Conservation (phyloP, 2,797 vertebrate species). For the Pithecia hirsuta region DNA sequence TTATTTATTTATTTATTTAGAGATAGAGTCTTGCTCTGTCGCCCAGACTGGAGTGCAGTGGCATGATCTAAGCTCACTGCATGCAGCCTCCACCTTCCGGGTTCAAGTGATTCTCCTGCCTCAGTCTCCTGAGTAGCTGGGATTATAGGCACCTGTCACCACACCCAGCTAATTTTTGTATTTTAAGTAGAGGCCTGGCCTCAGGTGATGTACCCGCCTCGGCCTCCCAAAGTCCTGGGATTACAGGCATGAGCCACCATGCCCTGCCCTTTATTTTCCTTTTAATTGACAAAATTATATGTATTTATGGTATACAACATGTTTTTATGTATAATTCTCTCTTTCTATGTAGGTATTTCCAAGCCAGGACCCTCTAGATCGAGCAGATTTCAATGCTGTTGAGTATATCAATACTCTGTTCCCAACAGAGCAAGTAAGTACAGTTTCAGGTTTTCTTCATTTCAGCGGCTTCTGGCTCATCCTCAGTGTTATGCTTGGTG, state of each 20-base stretch:
- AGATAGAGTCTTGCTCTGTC: too few relatives aligned
- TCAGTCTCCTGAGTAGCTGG: neutral
- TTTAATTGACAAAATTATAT: neutral
- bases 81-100: too few relatives aligned
- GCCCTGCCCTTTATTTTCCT: neutral
- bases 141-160: too few relatives aligned
- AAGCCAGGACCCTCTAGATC: slow-evolving; percentile 96
- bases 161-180: too few relatives aligned
- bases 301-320: neutral
- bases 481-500: neutral
- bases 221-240: neutral
- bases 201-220: neutral
- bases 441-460: slow-evolving; percentile 28
- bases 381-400: slow-evolving; percentile 98
- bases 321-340: neutral
- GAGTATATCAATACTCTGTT: slow-evolving; percentile 99
- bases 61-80: too few relatives aligned
- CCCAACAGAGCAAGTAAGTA: slow-evolving; percentile 95
- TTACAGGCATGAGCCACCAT: neutral
- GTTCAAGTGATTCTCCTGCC: neutral
- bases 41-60: too few relatives aligned
- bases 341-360: slow-evolving; percentile 92
- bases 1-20: too few relatives aligned
- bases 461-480: neutral
- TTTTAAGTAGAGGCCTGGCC: neutral